These are phyloP conservation scores for Cephonodes hylas DNA, from an alignment of 2,888 invertebrate genomes.

Conservation along the genomic window DNA sequence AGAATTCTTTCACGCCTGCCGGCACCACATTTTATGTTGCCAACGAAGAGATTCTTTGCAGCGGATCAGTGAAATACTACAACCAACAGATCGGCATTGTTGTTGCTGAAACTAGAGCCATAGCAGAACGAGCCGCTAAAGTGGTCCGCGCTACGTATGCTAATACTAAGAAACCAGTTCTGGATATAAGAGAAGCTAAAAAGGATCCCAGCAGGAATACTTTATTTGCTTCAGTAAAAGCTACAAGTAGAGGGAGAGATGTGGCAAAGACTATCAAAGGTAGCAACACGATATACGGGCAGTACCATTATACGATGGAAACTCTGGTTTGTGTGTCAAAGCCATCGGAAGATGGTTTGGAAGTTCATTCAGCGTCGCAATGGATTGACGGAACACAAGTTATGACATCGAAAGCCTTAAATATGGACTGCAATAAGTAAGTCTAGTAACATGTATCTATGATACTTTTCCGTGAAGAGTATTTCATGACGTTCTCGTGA, in stretches of 20 bases:
- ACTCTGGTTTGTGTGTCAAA: slow-evolving; percentile 82
- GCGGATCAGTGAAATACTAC: slow-evolving; percentile 51
- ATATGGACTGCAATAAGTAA: slow-evolving; percentile 82
- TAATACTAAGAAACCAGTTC: slow-evolving; percentile 52
- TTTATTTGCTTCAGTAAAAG: slow-evolving; percentile 27
- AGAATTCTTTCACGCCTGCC: slow-evolving; percentile 72
- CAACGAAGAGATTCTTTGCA: slow-evolving; percentile 67
- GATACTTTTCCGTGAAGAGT: no score
- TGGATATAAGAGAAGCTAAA: slow-evolving; percentile 42
- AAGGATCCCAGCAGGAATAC: slow-evolving; percentile 39
- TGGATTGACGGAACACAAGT: slow-evolving; percentile 81
- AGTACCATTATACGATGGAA: slow-evolving; percentile 89
- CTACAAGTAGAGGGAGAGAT: slow-evolving; percentile 55
- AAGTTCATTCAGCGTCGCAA: slow-evolving; percentile 83
- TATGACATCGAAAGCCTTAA: slow-evolving; percentile 74
- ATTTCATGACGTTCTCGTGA: no score
- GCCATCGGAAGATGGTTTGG: slow-evolving; percentile 86
- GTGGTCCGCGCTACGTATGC: slow-evolving; percentile 79
- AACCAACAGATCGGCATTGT: slow-evolving; percentile 69
- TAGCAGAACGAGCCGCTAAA: slow-evolving; percentile 79
- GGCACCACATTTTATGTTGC: slow-evolving; percentile 26
- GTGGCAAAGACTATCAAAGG: slow-evolving; percentile 74
- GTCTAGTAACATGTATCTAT: no score
- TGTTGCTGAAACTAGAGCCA: slow-evolving; percentile 78
- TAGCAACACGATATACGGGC: slow-evolving; percentile 75